These are phyloP conservation scores for Polypedilum pembai DNA, from an alignment of 1,140 invertebrate species.

Conservation along the genomic window DNA sequence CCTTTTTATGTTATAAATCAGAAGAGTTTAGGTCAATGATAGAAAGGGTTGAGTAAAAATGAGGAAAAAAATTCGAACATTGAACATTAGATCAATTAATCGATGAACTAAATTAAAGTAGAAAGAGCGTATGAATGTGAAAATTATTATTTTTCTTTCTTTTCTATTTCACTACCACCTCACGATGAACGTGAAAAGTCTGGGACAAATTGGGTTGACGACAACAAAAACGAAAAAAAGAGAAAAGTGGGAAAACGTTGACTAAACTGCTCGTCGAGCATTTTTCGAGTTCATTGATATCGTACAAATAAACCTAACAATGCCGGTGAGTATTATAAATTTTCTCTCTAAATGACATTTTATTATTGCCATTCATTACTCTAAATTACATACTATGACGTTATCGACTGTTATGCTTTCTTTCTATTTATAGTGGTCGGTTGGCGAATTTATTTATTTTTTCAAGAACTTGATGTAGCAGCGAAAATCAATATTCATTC, in stretches of 20 bases:
- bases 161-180: too few relatives aligned
- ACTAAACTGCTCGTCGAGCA: neutral
- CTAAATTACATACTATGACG: slow-evolving; percentile 17
- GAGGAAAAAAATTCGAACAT: too few relatives aligned
- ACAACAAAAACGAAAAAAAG: neutral
- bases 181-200: too few relatives aligned
- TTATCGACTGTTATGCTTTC: neutral
- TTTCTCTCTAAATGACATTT: slow-evolving; percentile 9
- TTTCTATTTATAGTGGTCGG: neutral
- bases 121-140: too few relatives aligned
- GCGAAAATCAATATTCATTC: neutral
- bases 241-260: neutral
- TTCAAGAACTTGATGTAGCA: neutral
- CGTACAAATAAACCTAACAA: neutral
- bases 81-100: too few relatives aligned
- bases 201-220: neutral
- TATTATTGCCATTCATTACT: slow-evolving; percentile 7
- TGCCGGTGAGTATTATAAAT: neutral
- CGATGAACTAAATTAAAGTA: too few relatives aligned
- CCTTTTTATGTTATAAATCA: too few relatives aligned
- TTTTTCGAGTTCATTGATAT: slow-evolving; percentile 13
- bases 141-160: too few relatives aligned
- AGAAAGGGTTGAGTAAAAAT: too few relatives aligned
- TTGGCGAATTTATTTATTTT: neutral
- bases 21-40: too few relatives aligned